These are phyloP conservation scores for Dorcus parallelipipedus DNA, from an alignment of 2,888 invertebrate genomes.

Conservation along the genomic window DNA sequence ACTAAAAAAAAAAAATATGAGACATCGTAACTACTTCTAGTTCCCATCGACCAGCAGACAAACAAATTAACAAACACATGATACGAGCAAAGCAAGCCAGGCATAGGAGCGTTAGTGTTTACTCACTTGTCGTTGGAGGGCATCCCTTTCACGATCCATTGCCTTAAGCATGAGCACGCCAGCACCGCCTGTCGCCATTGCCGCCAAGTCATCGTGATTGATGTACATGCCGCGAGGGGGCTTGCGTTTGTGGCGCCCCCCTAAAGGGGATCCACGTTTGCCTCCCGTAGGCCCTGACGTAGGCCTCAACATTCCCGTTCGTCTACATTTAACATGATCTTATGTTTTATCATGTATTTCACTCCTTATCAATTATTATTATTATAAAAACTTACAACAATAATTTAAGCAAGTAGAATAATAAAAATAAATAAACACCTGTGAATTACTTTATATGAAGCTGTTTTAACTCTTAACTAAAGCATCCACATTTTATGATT, in stretches of 20 bases:
- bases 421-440: too few relatives aligned
- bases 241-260: conserved; percentile 68
- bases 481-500: too few relatives aligned
- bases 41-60: not conserved
- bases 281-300: conserved; percentile 65
- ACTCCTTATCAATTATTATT: not conserved
- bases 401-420: too few relatives aligned
- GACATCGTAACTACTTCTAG: not conserved
- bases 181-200: conserved; percentile 74
- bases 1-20: conserved; percentile 1
- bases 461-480: too few relatives aligned
- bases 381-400: too few relatives aligned
- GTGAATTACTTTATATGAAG: too few relatives aligned
- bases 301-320: conserved; percentile 76
- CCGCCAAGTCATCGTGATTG: conserved; percentile 93
- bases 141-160: conserved; percentile 91
- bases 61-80: conserved; percentile 11
- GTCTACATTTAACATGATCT: conserved; percentile 55
- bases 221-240: conserved; percentile 97
- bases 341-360: conserved; percentile 35
- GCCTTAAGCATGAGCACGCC: conserved; percentile 84
- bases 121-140: conserved; percentile 94
- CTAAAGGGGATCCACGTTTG: conserved; percentile 53
- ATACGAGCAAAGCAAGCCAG: conserved; percentile 6
- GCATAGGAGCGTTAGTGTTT: conserved; percentile 28